Evolutionary conservation across 2,113 vertebrate species (phyloP).

Genomic region (Clarias magur): DNA sequence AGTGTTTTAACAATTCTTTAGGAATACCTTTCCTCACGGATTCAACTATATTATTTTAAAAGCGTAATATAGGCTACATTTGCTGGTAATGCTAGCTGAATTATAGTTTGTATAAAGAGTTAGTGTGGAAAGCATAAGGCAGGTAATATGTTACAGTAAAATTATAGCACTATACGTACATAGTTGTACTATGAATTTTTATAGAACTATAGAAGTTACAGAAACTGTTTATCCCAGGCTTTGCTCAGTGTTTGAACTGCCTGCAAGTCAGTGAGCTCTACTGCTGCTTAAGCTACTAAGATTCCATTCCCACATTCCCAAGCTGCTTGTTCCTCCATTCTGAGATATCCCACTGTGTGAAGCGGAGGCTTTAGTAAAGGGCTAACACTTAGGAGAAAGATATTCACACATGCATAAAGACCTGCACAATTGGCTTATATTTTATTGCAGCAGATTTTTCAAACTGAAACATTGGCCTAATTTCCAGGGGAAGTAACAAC

Average conservation of each 20-base stretch:
- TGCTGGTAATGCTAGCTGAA: background rate
- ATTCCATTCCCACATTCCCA: slow-evolving; percentile 22
- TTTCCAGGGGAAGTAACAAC: background rate
- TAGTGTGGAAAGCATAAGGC: background rate
- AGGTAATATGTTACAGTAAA: background rate
- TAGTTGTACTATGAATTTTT: background rate
- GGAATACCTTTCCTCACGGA: background rate
- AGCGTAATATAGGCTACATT: background rate
- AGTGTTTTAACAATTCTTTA: background rate
- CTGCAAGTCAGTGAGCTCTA: slow-evolving; percentile 37
- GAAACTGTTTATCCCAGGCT: background rate
- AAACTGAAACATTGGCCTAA: background rate
- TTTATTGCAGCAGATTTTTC: background rate
- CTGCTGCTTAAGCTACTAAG: slow-evolving; percentile 21
- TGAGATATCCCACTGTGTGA: slow-evolving; percentile 6
- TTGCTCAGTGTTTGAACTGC: background rate
- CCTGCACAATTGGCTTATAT: background rate
- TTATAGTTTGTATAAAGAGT: background rate
- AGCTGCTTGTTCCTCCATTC: background rate
- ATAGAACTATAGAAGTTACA: background rate
- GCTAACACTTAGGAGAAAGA: slow-evolving; percentile 5
- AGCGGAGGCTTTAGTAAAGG: slow-evolving; percentile 10
- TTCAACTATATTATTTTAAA: background rate
- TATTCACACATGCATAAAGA: slow-evolving; percentile 6
- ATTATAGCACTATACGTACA: background rate